Evolutionary conservation across 2,113 vertebrate species (phyloP).

Genomic region (Oriolus oriolus): DNA sequence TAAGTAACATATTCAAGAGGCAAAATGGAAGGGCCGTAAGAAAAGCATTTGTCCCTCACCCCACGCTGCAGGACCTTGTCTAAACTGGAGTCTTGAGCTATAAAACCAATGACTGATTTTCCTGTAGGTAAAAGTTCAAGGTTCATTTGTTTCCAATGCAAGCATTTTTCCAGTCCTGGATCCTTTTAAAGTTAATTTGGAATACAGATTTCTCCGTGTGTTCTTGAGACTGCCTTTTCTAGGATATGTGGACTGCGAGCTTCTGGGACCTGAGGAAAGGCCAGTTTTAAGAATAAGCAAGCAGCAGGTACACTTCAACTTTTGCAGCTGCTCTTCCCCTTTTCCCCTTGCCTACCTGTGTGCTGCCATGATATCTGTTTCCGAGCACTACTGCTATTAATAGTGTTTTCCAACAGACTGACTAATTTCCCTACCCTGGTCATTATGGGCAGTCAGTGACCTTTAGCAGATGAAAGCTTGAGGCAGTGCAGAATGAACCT

Average conservation of each 20-base stretch:
- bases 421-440: background rate
- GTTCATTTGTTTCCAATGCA: background rate
- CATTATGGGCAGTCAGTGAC: background rate
- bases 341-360: background rate
- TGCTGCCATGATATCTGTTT: background rate
- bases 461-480: background rate
- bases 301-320: background rate
- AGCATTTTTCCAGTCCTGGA: background rate
- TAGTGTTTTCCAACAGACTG: background rate
- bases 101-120: background rate
- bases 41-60: background rate
- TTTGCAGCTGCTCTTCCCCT: background rate
- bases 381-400: background rate
- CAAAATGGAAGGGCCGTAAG: background rate
- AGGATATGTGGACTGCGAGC: rapidly evolving
- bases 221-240: background rate
- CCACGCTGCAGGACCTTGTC: background rate
- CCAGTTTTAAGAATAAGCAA: background rate
- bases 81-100: background rate
- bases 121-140: background rate
- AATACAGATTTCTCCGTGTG: background rate
- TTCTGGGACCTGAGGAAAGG: background rate
- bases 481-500: background rate
- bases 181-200: background rate
- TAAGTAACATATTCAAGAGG: constrained; percentile 19